These are phyloP conservation scores for Ceratoteleas bidentatus DNA, from an alignment of 1,140 invertebrate species.

Conservation along the genomic window DNA sequence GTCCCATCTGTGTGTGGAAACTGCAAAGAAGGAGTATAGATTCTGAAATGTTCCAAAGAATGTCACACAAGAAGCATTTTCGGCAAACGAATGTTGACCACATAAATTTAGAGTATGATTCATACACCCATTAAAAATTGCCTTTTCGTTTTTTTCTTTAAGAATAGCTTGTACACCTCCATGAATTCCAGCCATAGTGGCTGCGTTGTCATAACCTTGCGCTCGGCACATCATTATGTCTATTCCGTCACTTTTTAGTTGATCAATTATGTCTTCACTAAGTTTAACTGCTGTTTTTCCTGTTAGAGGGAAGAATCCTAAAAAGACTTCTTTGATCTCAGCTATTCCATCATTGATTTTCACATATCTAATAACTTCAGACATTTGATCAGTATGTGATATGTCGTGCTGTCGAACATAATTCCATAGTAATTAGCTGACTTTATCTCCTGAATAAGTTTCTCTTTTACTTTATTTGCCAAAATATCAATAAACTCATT, in stretches of 20 bases:
- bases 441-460: no score
- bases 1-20: no score
- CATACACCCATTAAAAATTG: no score
- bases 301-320: constrained; percentile 8
- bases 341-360: not conserved
- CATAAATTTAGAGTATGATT: no score
- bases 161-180: constrained; percentile 6
- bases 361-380: constrained; percentile 8
- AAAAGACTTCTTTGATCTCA: constrained; percentile 8
- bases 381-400: constrained; percentile 12
- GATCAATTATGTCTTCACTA: not conserved
- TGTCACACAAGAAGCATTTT: no score
- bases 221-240: constrained; percentile 4
- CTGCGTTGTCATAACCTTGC: constrained; percentile 10
- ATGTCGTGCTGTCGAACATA: constrained; percentile 30
- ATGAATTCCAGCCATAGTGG: constrained; percentile 2
- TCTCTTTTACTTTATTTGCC: no score
- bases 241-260: constrained; percentile 3
- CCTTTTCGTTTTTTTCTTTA: constrained; percentile 3
- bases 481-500: no score
- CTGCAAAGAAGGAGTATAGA: no score
- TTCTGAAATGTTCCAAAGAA: no score
- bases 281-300: constrained; percentile 6
- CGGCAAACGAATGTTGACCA: no score
- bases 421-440: no score